phyloP scores from a whole-genome alignment of 2,888 invertebrate genomes.

The Drosophila tripunctata region DNA sequence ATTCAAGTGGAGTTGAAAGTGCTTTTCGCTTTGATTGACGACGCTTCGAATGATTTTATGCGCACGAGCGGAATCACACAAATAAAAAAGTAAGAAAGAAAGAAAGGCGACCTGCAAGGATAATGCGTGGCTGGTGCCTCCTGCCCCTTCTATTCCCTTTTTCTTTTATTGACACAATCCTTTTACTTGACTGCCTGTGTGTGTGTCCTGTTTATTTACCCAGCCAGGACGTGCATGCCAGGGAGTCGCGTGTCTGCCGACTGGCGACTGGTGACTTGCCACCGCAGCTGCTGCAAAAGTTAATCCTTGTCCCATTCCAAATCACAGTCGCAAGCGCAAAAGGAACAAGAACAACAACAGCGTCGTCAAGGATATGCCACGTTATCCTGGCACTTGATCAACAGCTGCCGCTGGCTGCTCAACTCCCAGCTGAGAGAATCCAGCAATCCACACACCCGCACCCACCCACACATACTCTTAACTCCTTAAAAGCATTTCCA shows the following conservation, averaged over 20 bases:
- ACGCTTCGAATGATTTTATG: slow-evolving; percentile 76
- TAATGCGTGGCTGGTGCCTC: slow-evolving; percentile 64
- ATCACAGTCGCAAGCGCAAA: slow-evolving; percentile 50
- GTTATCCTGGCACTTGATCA: slow-evolving; percentile 75
- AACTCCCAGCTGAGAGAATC: slow-evolving; percentile 65
- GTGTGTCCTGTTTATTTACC: slow-evolving; percentile 50
- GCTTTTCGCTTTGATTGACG: slow-evolving; percentile 74
- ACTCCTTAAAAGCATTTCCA: slow-evolving; percentile 4
- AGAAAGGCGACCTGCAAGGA: slow-evolving; percentile 55
- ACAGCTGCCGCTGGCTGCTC: slow-evolving; percentile 52
- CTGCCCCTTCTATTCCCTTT: not conserved
- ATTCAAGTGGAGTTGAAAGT: slow-evolving; percentile 53
- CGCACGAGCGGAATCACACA: slow-evolving; percentile 65
- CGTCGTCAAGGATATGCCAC: slow-evolving; percentile 42
- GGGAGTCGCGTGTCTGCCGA: slow-evolving; percentile 68
- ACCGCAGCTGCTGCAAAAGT: slow-evolving; percentile 66
- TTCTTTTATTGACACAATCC: slow-evolving; percentile 70
- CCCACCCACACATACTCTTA: not conserved
- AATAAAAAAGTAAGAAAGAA: not conserved
- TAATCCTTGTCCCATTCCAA: slow-evolving; percentile 66
- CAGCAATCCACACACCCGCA: slow-evolving; percentile 13
- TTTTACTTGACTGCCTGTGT: slow-evolving; percentile 35
- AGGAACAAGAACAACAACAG: slow-evolving; percentile 11
- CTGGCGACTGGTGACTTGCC: slow-evolving; percentile 36
- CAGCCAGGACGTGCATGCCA: slow-evolving; percentile 65